Evolutionary conservation across 2,888 invertebrate species (phyloP), one percentile per base, ranked within the genome.

Genomic region (Ophion slaviceki): DNA sequence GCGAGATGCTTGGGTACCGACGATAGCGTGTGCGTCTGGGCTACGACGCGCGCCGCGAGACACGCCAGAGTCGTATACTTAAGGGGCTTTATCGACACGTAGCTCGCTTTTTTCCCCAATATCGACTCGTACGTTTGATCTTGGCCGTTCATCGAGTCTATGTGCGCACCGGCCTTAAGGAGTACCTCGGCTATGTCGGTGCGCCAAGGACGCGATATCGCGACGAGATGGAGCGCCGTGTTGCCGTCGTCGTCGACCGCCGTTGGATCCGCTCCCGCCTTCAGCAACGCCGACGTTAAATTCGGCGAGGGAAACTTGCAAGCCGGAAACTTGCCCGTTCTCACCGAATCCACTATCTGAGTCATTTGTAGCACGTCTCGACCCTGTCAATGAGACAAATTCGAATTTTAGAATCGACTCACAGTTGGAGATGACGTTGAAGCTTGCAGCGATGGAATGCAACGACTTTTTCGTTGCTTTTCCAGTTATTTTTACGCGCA

Each of bases 151-250:
- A 97, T 96, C 68, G 96, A 96, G 94, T 98, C 98, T 86, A 98
- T 95, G 94, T 98, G 98, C 0, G 98, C 98, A 82, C 98, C 99
- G 92, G 96, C 95, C 6, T 96, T 95, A 0, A 99, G 95, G 7
- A 99, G 95, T 10, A 96, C 95, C 89, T 96, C 95, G 0, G 97
- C 96, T 3, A 88, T 81, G 20, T 89, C 89, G 2, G 84, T 87
- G 10, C 89, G 87, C 90, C 97, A 97, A 0, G 97, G 97, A 88
- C 95, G 94, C 82, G 96, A 96, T 94, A 96, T 96, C 86, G 97
- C 97, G 0, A 97, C 97, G 85, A 98, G 95, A 93, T 99, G 99
- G 74, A 99, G 95, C 14, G 98, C 97, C 28, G 98, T 98, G 94
- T 98, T 98, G 28, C 97, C 98, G 81, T 96, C 96, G 77, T 96